phyloP scores from a whole-genome alignment of 2,888 invertebrate genomes.

The Gasteruption jaculator region DNA sequence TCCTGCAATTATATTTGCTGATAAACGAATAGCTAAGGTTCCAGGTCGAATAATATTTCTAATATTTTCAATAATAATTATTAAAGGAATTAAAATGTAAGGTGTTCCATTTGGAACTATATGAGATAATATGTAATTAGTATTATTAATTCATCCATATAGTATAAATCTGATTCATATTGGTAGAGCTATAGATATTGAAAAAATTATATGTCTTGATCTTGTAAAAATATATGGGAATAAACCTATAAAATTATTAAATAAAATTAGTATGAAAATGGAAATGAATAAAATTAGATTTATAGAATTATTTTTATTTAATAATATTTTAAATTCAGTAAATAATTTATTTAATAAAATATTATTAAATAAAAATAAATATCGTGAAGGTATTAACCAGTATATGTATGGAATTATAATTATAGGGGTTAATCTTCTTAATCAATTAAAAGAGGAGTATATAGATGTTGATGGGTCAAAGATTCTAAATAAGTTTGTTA shows the following conservation, averaged over 20 bases:
- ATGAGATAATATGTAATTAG: conserved; percentile 63
- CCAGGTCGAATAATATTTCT: conserved; percentile 68
- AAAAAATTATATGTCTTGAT: conserved; percentile 62
- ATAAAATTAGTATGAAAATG: conserved; percentile 59
- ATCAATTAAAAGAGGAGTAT: conserved; percentile 59
- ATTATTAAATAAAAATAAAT: conserved; percentile 17
- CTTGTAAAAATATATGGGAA: conserved; percentile 70
- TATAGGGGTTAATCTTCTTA: conserved; percentile 56
- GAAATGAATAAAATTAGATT: conserved; percentile 58
- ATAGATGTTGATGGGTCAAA: conserved; percentile 62
- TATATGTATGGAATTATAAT: conserved; percentile 51
- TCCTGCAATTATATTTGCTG: conserved; percentile 73
- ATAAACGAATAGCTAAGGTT: conserved; percentile 66
- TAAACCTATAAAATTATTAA: conserved; percentile 68
- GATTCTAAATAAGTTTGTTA: conserved; percentile 65
- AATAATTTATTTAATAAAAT: conserved; percentile 16
- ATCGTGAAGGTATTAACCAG: conserved; percentile 19
- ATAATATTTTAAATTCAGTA: conserved; percentile 53
- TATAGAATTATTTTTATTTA: conserved; percentile 46
- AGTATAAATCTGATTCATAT: conserved; percentile 65
- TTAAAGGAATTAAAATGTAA: conserved; percentile 62
- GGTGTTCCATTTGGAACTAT: conserved; percentile 68
- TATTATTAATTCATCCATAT: conserved; percentile 62
- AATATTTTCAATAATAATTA: conserved; percentile 71
- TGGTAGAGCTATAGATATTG: conserved; percentile 59